Base-by-base conservation (phyloP, 2,888 invertebrate species). In the Machimus atricapillus region DNA sequence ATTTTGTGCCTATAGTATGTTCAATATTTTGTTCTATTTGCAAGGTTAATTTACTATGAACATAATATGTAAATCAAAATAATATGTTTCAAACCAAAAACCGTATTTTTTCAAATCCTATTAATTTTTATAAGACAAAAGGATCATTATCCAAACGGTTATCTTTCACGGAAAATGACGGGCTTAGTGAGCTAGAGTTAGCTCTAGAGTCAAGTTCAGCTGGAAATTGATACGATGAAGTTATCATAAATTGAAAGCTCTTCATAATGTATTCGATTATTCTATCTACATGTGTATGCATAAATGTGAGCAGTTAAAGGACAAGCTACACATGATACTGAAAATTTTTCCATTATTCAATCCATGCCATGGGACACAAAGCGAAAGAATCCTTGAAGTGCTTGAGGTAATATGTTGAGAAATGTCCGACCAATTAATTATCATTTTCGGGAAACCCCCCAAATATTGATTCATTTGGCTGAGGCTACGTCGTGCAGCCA, bases 391-490 rank as follows among this genome's bases (percentile, higher is more conserved):
- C 27, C 52, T 31, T 27, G 12, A 27, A 66, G 66, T 66, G 27
- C 27, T 66, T 66, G 19, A 66, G 12, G 66, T 66, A 66, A 66
- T 76, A 76, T 16, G 52, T 46, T 31, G 14, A 52, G 79, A 27
- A 23, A 79, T 16, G 23, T 79, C 23, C 52, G 1, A 14, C 14
- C 52, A 79, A 79, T 79, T 79, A 79, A 79, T 79, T 46, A 79
- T 52, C 31, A 52, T 52, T 79, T 79, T 27, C 12, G 66, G 79
- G 46, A 23, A 52, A 56, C 27, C 79, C 46, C 27, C 66, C 8
- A 66, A 52, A 79, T 52, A 79, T 79, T 52, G 79, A 79, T 79
- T 79, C n/a, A 16, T 16, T 79, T 79, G 52, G 52, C 27, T 52
- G 52, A 4, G 52, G 52, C 31, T 31, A 79, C 6, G 43, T 19